Percentiles rank a stretch among this genome's conserved stretches.
Conservation (phyloP, 2,797 vertebrate species). For the Anabas testudineus region DNA sequence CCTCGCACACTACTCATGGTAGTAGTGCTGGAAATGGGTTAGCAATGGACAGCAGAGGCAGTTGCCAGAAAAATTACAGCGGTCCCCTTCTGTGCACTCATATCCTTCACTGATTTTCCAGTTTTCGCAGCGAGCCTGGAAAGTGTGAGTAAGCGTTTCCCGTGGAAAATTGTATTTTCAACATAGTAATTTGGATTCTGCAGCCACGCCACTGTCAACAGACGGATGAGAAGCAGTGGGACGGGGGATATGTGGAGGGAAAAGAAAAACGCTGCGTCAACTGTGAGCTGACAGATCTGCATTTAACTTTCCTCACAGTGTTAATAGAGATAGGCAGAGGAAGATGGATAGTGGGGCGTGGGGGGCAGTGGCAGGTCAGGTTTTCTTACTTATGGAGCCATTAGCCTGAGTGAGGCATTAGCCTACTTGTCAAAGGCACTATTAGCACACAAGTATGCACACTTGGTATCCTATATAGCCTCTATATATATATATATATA, state of each 20-base stretch:
- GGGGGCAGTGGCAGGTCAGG: constrained; percentile 21
- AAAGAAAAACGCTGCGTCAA: neutral
- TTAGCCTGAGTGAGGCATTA: constrained; percentile 25
- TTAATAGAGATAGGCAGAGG: constrained; percentile 7
- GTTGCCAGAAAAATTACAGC: constrained; percentile 58
- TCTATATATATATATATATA: too few species aligned
- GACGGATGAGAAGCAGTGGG: constrained; percentile 13
- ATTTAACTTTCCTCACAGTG: constrained; percentile 12
- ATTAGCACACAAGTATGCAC: constrained; percentile 5
- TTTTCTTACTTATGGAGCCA: constrained; percentile 51
- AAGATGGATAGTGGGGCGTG: constrained; percentile 2
- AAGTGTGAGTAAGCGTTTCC: constrained; percentile 59
- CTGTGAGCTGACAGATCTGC: constrained; percentile 4
- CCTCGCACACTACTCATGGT: constrained; percentile 16
- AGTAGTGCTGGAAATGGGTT: constrained; percentile 19
- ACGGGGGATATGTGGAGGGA: neutral
- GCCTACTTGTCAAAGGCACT: constrained; percentile 24
- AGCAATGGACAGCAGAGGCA: neutral
- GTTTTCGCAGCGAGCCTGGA: constrained; percentile 58
- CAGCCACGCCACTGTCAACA: constrained; percentile 24
- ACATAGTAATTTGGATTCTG: constrained; percentile 23
- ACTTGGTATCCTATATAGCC: too few species aligned
- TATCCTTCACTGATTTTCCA: constrained; percentile 61
- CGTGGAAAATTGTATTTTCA: constrained; percentile 54
- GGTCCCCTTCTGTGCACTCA: constrained; percentile 12